Percentiles rank a stretch among this genome's conserved stretches.
These are phyloP conservation scores for Harpalus rufipes DNA, from an alignment of 2,888 invertebrate species.

Conservation along the genomic window DNA sequence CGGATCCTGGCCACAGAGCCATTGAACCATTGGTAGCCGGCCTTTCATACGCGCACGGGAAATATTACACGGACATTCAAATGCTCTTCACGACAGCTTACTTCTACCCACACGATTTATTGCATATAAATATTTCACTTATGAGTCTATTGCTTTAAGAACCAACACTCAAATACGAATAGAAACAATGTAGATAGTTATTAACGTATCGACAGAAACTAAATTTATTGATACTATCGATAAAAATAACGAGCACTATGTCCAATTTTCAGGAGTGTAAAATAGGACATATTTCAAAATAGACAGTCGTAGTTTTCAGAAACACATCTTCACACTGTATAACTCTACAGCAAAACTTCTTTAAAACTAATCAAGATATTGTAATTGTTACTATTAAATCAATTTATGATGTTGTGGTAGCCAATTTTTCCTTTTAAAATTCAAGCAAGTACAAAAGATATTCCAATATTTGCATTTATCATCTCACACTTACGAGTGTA, in stretches of 20 bases:
- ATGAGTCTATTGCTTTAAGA: not conserved
- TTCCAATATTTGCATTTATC: too few relatives aligned
- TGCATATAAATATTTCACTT: constrained; percentile 30
- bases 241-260: not conserved
- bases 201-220: not conserved
- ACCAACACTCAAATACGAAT: not conserved
- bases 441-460: too few relatives aligned
- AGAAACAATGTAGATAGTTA: not conserved
- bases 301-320: not conserved
- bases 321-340: not conserved
- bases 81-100: constrained; percentile 34
- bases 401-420: too few relatives aligned
- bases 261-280: not conserved
- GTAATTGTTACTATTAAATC: too few relatives aligned
- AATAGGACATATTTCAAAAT: not conserved
- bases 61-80: constrained; percentile 35
- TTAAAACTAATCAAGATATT: too few relatives aligned
- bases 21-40: constrained; percentile 38
- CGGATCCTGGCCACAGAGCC: constrained; percentile 35
- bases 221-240: not conserved
- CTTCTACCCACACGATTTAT: constrained; percentile 13
- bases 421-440: too few relatives aligned
- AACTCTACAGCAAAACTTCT: not conserved
- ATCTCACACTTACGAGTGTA: too few relatives aligned
- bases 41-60: constrained; percentile 7